phyloP scores from a whole-genome alignment of 2,888 invertebrate genomes.

The Endotricha flammealis region DNA sequence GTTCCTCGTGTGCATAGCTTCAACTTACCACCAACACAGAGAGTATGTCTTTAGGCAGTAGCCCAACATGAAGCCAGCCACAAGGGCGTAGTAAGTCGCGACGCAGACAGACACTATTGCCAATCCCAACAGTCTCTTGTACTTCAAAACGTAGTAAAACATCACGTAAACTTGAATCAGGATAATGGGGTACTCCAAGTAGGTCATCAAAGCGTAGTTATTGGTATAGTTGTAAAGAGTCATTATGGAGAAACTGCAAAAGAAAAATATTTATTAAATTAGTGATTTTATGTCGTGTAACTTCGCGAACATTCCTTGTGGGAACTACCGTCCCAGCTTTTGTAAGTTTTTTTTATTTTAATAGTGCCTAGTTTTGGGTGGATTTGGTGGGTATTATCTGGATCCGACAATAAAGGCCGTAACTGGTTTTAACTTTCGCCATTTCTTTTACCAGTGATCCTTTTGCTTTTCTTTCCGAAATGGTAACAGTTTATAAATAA shows the following conservation, averaged over 20 bases:
- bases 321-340: no score
- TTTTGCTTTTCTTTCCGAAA: no score
- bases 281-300: no score
- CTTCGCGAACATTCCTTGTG: no score
- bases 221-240: conserved; percentile 88
- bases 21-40: conserved; percentile 82
- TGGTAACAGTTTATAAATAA: no score
- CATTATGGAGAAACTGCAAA: conserved; percentile 87
- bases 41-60: conserved; percentile 71
- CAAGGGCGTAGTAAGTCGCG: conserved; percentile 44
- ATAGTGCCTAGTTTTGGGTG: no score
- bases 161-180: conserved; percentile 86
- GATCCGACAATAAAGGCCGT: no score
- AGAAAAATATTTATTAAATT: conserved; percentile 1
- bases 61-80: conserved; percentile 40
- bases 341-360: no score
- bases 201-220: conserved; percentile 85
- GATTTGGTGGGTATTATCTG: no score
- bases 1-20: no score
- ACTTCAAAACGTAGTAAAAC: conserved; percentile 84
- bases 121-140: conserved; percentile 76
- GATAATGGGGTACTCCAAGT: conserved; percentile 91
- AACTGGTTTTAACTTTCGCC: no score
- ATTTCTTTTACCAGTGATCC: no score
- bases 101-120: conserved; percentile 37